Conservation (phyloP, 2,797 vertebrate species). For the Hirundo rustica region DNA sequence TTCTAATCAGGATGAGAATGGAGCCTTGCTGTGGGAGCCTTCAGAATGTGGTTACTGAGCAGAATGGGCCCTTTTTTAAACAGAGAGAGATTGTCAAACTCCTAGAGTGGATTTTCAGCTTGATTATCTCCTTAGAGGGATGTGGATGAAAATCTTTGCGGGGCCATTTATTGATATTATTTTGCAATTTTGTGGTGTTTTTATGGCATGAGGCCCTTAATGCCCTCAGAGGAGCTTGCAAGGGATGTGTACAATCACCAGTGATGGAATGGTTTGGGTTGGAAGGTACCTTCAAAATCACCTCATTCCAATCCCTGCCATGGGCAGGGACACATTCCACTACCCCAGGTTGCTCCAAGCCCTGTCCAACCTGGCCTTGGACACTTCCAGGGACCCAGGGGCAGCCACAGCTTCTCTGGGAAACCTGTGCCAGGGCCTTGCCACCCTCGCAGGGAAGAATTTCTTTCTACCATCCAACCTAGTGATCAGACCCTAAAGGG, state of each 20-base stretch:
- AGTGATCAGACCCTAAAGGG: not conserved
- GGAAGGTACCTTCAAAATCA: not conserved
- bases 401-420: not conserved
- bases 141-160: not conserved
- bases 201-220: not conserved
- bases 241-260: not conserved
- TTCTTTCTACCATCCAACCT: not conserved
- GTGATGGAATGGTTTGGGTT: not conserved
- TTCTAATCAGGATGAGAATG: conserved; percentile 50
- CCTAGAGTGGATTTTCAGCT: conserved; percentile 29
- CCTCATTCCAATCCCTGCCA: fast-evolving
- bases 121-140: conserved; percentile 46
- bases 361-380: fast-evolving
- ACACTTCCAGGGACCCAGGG: not conserved
- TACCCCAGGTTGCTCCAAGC: fast-evolving
- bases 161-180: not conserved
- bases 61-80: conserved; percentile 34
- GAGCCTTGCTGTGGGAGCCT: conserved; percentile 59
- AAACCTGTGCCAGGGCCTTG: fast-evolving
- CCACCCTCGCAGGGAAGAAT: not conserved
- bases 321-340: not conserved
- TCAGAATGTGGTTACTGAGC: conserved; percentile 22
- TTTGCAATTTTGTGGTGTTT: not conserved
- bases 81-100: conserved; percentile 1
- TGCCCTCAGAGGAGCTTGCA: not conserved